Conservation (phyloP, 2,113 vertebrate species). For the Tychaedon coryphoeus region DNA sequence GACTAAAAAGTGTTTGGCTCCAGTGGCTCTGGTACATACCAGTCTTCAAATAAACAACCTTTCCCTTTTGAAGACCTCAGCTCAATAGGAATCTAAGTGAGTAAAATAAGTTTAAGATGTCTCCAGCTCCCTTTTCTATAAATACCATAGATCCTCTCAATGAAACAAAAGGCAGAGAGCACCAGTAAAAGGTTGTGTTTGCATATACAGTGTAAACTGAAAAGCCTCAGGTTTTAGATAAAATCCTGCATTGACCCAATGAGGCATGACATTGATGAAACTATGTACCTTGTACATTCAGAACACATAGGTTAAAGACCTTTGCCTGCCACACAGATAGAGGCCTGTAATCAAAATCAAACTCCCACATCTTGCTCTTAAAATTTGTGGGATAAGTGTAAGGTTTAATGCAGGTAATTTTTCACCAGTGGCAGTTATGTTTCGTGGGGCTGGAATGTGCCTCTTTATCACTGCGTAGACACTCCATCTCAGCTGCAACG, state of each 20-base stretch:
- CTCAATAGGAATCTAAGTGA: not conserved
- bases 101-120: slow-evolving; percentile 27
- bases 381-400: slow-evolving; percentile 51
- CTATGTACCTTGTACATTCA: slow-evolving; percentile 38
- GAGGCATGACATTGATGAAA: slow-evolving; percentile 57
- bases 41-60: slow-evolving; percentile 42
- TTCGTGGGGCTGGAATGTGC: slow-evolving; percentile 46
- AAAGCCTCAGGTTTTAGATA: slow-evolving; percentile 65
- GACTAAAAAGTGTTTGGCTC: not conserved
- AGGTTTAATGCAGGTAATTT: slow-evolving; percentile 69
- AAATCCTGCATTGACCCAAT: slow-evolving; percentile 60
- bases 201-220: slow-evolving; percentile 58
- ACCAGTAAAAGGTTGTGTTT: slow-evolving; percentile 54
- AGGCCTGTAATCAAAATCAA: slow-evolving; percentile 61
- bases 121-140: slow-evolving; percentile 38
- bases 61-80: slow-evolving; percentile 24
- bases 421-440: slow-evolving; percentile 67
- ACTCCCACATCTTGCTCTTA: slow-evolving; percentile 70
- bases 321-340: slow-evolving; percentile 65
- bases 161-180: slow-evolving; percentile 57
- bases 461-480: slow-evolving; percentile 58
- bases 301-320: slow-evolving; percentile 45
- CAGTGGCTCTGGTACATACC: not conserved
- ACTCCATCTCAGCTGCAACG: slow-evolving; percentile 49
- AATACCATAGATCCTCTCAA: slow-evolving; percentile 40